Conservation (phyloP, 2,797 vertebrate genomes). For the Intellagama lesueurii region DNA sequence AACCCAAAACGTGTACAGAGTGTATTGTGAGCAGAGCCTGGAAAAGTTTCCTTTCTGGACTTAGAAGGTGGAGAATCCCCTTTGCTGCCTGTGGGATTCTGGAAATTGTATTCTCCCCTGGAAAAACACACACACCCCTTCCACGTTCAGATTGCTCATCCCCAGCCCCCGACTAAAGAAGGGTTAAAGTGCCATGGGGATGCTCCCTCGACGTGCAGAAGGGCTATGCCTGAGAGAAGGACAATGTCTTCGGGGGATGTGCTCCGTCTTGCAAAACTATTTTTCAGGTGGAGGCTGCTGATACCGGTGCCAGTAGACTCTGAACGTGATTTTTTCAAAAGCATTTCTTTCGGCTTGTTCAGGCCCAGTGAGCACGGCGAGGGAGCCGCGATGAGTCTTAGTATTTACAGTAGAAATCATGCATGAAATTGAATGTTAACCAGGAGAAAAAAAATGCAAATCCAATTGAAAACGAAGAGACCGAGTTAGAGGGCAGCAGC, state of each 20-base stretch:
- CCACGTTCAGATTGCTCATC: too few species aligned
- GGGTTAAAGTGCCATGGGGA: not conserved
- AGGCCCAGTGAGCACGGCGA: slow-evolving; percentile 19
- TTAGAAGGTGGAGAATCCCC: too few species aligned
- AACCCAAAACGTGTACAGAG: too few species aligned
- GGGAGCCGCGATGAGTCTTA: slow-evolving; percentile 11
- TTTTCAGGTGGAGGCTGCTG: slow-evolving; percentile 7
- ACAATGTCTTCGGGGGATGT: not conserved
- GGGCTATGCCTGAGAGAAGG: not conserved
- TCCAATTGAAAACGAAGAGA: slow-evolving; percentile 59
- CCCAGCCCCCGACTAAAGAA: not conserved
- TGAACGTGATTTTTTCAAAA: not conserved
- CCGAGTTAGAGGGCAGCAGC: slow-evolving; percentile 43
- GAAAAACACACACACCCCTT: too few species aligned
- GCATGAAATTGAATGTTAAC: slow-evolving; percentile 74
- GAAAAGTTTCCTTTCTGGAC: too few species aligned
- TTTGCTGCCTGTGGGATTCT: too few species aligned
- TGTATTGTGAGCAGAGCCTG: too few species aligned
- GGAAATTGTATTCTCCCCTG: too few species aligned
- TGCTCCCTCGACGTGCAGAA: not conserved
- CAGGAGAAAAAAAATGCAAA: slow-evolving; percentile 61
- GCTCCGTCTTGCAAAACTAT: slow-evolving; percentile 18
- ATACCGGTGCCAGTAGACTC: not conserved
- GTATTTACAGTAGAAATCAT: slow-evolving; percentile 68
- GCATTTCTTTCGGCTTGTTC: not conserved